These are phyloP conservation scores for Orchestes rusci DNA, from an alignment of 2,888 invertebrate genomes.

Conservation along the genomic window DNA sequence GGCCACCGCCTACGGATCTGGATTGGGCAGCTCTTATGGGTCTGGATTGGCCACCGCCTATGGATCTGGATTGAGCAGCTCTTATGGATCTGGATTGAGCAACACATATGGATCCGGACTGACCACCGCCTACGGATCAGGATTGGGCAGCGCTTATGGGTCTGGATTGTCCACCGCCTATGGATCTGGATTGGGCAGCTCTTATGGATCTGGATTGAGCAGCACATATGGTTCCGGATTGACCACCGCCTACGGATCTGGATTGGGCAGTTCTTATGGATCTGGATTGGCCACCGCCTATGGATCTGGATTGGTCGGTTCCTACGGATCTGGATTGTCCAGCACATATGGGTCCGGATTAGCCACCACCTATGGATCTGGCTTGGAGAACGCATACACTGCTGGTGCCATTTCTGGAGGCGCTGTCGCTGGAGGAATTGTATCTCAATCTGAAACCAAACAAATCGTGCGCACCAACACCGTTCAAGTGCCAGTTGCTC, in stretches of 20 bases:
- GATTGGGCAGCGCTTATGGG: too few relatives aligned
- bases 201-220: not conserved
- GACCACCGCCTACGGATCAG: not conserved
- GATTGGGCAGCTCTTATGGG: too few relatives aligned
- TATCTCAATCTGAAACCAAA: too few relatives aligned
- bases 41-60: not conserved
- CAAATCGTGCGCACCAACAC: conserved; percentile 13
- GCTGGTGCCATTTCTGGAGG: not conserved
- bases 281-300: conserved; percentile 8
- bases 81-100: not conserved
- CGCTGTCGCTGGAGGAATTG: too few relatives aligned
- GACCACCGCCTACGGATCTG: conserved; percentile 4
- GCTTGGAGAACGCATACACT: not conserved
- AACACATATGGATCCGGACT: not conserved
- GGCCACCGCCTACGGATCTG: not conserved
- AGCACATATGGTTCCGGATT: too few relatives aligned
- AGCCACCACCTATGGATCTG: not conserved
- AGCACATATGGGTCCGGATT: conserved; percentile 1
- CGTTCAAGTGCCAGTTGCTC: conserved; percentile 11
- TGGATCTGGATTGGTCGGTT: not conserved
- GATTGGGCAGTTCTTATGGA: not conserved
- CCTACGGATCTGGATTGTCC: not conserved
- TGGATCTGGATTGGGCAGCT: not conserved
- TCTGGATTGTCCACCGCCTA: conserved; percentile 6
- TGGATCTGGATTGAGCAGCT: not conserved